phyloP scores from a whole-genome alignment of 2,797 vertebrate species.

The Halcyon leucocephala region DNA sequence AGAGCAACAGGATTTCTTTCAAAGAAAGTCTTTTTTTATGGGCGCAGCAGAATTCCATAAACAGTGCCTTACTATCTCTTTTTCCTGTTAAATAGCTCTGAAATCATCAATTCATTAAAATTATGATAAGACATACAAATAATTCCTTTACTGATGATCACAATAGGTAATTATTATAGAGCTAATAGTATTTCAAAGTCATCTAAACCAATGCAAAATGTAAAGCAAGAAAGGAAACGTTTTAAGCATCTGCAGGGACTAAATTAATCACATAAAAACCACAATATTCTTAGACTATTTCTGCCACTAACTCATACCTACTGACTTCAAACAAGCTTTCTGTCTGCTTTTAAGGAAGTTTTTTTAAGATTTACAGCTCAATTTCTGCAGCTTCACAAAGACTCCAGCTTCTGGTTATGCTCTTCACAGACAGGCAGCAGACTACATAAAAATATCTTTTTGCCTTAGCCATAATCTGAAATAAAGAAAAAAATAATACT shows the following conservation, averaged over 20 bases:
- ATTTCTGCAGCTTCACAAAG: too few relatives aligned
- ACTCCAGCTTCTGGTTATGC: not conserved
- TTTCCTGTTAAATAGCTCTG: not conserved
- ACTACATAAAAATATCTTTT: not conserved
- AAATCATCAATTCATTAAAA: not conserved
- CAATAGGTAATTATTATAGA: not conserved
- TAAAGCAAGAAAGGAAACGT: not conserved
- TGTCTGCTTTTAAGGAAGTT: not conserved
- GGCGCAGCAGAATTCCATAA: not conserved
- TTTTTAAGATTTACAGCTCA: not conserved
- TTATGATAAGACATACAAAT: too few relatives aligned
- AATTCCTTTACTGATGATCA: not conserved
- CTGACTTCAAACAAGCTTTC: not conserved
- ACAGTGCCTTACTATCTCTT: not conserved
- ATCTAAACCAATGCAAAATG: not conserved
- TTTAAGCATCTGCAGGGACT: not conserved
- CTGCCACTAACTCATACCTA: not conserved
- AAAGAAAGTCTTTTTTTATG: not conserved
- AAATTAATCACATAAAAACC: not conserved
- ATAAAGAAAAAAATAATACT: not conserved
- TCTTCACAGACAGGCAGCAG: not conserved
- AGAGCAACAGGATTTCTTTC: not conserved
- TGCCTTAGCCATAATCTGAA: not conserved
- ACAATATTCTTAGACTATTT: not conserved
- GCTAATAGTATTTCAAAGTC: not conserved